phyloP scores from a whole-genome alignment of 2,888 invertebrate species.

The Meteorus colon region DNA sequence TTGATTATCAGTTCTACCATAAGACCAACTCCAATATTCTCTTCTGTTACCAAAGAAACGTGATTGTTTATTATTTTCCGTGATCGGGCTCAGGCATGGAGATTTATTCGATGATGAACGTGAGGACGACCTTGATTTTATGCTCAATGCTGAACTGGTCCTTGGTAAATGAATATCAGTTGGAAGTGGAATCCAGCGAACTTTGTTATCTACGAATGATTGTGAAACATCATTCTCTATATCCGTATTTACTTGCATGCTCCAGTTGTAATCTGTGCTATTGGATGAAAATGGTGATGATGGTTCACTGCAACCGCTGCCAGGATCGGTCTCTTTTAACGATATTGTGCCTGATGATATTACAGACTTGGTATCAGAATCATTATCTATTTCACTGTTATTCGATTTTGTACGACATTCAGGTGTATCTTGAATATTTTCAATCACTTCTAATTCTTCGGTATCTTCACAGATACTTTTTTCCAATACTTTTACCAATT shows the following conservation, averaged over 20 bases:
- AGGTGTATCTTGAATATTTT: background rate
- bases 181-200: slow-evolving; percentile 58
- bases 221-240: background rate
- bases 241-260: background rate
- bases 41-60: background rate
- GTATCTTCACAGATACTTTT: slow-evolving; percentile 30
- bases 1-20: background rate
- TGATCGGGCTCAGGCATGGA: slow-evolving; percentile 59
- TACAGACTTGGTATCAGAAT: slow-evolving; percentile 47
- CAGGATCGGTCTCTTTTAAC: slow-evolving; percentile 48
- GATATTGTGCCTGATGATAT: slow-evolving; percentile 53
- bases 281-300: slow-evolving; percentile 45
- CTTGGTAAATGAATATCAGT: slow-evolving; percentile 44
- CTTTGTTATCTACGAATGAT: slow-evolving; percentile 51
- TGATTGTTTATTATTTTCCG: background rate
- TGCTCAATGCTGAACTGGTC: slow-evolving; percentile 58
- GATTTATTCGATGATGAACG: slow-evolving; percentile 37
- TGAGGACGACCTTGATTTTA: slow-evolving; percentile 40
- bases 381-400: slow-evolving; percentile 40
- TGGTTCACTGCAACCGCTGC: slow-evolving; percentile 52
- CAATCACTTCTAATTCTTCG: background rate
- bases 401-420: background rate
- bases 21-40: background rate
- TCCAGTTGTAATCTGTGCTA: slow-evolving; percentile 35
- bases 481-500: slow-evolving; percentile 55